Evolutionary conservation across 1,140 invertebrate genomes (phyloP).

Genomic region (Drosophila repletoides): DNA sequence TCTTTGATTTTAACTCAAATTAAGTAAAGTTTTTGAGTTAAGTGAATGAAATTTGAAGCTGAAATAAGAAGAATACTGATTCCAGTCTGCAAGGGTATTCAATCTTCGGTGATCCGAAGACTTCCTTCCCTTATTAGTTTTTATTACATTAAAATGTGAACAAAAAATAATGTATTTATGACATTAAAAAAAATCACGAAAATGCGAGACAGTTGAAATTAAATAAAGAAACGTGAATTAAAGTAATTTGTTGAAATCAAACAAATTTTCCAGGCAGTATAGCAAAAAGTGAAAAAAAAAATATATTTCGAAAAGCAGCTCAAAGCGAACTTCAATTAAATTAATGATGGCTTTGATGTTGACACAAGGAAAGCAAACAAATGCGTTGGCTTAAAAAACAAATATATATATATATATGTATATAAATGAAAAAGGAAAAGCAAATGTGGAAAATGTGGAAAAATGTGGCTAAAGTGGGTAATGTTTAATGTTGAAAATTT

Average conservation of each 20-base stretch:
- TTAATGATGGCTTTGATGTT: conserved; percentile 65
- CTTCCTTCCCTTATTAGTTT: too few relatives aligned
- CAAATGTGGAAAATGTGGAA: conserved; percentile 26
- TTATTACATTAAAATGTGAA: neutral
- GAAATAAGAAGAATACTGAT: too few relatives aligned
- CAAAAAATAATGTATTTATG: neutral
- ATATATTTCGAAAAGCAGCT: conserved; percentile 12
- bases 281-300: neutral
- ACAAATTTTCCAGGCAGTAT: conserved; percentile 14
- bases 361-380: conserved; percentile 27
- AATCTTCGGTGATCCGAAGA: too few relatives aligned
- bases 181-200: neutral
- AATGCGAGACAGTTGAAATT: too few relatives aligned
- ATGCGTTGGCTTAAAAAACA: conserved; percentile 1
- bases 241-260: conserved; percentile 29
- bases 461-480: conserved; percentile 10
- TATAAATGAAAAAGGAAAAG: conserved; percentile 11
- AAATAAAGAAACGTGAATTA: neutral
- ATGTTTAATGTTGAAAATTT: too few relatives aligned
- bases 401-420: neutral
- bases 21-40: too few relatives aligned
- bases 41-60: too few relatives aligned
- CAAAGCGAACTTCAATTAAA: conserved; percentile 59
- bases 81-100: neutral
- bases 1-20: too few relatives aligned